A percentile compares a stretch with the other conserved stretches of the same genome.
These are phyloP conservation scores for Leptinotarsa texana DNA, from an alignment of 1,140 invertebrate genomes.

Conservation along the genomic window DNA sequence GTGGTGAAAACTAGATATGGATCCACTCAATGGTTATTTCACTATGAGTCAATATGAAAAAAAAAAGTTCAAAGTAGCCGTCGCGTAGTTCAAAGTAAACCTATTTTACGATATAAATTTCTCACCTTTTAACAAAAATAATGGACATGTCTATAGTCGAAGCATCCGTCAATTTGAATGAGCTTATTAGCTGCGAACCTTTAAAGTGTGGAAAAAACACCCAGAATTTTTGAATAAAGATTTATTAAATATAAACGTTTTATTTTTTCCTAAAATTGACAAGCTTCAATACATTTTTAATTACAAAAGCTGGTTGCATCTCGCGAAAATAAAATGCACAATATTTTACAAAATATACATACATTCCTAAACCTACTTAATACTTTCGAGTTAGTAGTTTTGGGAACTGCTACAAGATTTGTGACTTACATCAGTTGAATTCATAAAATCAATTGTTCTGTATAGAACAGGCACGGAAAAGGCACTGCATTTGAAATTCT, in stretches of 20 bases:
- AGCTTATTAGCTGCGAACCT: too few relatives aligned
- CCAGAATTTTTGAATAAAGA: constrained; percentile 1
- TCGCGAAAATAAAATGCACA: constrained; percentile 37
- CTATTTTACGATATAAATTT: too few relatives aligned
- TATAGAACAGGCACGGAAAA: neutral
- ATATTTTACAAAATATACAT: constrained; percentile 40
- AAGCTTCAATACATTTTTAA: constrained; percentile 43
- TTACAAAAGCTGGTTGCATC: constrained; percentile 44
- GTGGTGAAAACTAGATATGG: too few relatives aligned
- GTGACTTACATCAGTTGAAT: constrained; percentile 12
- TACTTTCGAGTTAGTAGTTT: constrained; percentile 38
- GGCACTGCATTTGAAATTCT: neutral
- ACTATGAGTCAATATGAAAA: too few relatives aligned
- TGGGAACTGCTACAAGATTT: constrained; percentile 20
- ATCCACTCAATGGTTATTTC: too few relatives aligned
- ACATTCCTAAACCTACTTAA: constrained; percentile 41
- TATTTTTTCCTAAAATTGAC: constrained; percentile 44
- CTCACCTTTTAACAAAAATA: too few relatives aligned
- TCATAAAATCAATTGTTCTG: constrained; percentile 29
- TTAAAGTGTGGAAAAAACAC: neutral
- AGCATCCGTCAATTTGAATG: too few relatives aligned
- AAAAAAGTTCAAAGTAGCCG: too few relatives aligned
- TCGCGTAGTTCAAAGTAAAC: too few relatives aligned
- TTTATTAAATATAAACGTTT: constrained; percentile 24
- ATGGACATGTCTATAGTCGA: too few relatives aligned